These are phyloP conservation scores for Aythya fuligula DNA, from an alignment of 2,797 vertebrate species.

Conservation along the genomic window DNA sequence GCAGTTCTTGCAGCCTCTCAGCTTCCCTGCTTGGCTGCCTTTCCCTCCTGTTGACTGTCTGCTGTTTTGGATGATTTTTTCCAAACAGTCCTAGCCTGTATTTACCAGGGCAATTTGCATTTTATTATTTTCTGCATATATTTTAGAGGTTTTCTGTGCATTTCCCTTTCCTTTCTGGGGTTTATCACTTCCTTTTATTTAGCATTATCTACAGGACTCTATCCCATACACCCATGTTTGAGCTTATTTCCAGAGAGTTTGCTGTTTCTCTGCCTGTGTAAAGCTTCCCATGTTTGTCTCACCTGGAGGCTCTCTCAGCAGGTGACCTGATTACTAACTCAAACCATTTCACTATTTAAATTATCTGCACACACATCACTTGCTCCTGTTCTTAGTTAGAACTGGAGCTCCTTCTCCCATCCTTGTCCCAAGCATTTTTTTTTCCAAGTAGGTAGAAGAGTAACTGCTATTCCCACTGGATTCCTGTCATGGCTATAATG, in stretches of 20 bases:
- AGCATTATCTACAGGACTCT: background rate
- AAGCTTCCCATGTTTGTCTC: background rate
- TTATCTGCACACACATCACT: background rate
- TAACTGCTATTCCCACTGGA: background rate
- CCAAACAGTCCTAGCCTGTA: background rate
- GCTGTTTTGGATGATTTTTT: background rate
- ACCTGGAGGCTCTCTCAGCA: background rate
- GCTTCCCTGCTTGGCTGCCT: background rate
- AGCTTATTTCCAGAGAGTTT: background rate
- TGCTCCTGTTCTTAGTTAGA: background rate
- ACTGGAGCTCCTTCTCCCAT: background rate
- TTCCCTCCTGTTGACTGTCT: background rate
- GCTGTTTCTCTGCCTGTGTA: background rate
- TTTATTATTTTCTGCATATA: background rate
- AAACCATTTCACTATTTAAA: background rate
- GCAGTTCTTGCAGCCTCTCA: background rate
- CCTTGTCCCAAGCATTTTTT: background rate
- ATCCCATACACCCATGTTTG: background rate
- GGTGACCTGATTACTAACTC: background rate
- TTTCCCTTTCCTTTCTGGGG: slow-evolving; percentile 13
- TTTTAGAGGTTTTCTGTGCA: background rate
- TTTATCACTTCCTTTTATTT: background rate
- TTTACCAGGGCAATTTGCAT: background rate
- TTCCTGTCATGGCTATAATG: background rate
- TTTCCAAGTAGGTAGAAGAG: background rate